phyloP scores from a whole-genome alignment of 2,113 vertebrate species.

The Caretta caretta region DNA sequence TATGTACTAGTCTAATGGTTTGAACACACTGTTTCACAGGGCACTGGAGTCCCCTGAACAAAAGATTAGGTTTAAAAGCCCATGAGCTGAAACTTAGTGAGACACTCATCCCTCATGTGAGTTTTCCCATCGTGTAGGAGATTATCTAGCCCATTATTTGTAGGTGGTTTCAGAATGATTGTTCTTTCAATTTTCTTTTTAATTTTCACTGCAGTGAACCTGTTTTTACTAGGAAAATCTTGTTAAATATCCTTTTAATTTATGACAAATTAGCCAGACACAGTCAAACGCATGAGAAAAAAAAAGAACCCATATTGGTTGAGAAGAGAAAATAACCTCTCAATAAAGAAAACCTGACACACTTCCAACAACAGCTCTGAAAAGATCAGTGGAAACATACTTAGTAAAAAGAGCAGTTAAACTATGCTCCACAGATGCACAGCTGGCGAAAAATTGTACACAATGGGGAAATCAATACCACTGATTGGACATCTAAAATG shows the following conservation, averaged over 20 bases:
- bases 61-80: not conserved
- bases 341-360: not conserved
- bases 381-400: not conserved
- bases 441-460: not conserved
- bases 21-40: not conserved
- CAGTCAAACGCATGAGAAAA: not conserved
- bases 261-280: not conserved
- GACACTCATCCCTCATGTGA: not conserved
- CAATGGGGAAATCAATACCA: conserved; percentile 1
- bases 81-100: not conserved
- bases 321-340: not conserved
- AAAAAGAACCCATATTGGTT: not conserved
- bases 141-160: not conserved
- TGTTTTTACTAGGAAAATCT: not conserved
- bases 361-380: not conserved
- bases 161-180: not conserved
- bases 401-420: not conserved
- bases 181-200: not conserved
- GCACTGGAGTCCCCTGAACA: not conserved
- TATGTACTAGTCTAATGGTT: not conserved
- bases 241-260: not conserved
- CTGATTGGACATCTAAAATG: not conserved
- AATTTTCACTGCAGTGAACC: not conserved
- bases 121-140: not conserved
- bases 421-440: accelerated